Evolutionary conservation across 2,888 invertebrate species (phyloP), one percentile per base, ranked within the genome.

Genomic region (Blomia tropicalis): DNA sequence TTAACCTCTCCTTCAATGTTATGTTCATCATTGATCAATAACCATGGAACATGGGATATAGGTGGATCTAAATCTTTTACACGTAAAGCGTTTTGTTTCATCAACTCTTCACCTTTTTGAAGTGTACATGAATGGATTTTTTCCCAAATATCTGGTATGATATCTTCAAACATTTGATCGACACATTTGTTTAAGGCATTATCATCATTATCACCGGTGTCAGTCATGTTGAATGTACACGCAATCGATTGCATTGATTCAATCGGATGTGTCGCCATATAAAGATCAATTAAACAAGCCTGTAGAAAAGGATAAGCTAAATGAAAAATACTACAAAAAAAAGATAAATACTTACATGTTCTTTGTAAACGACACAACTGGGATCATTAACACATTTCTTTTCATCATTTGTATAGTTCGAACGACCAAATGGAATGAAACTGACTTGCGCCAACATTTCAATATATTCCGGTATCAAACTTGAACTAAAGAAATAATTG

Each of bases 1-100:
- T 41, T 54, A 19, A 41, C 53, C 25, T 62, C 62, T 2, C 58
- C 36, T 1, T 56, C 62, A 23, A 27, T 23, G 14, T 27, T 32
- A 43, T 62, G 62, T 31, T 62, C 29, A 2, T 32, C 44, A 4
- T 62, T 41, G 1, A 62, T n/a, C 4, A 32, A 58, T 11, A 62
- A 19, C 62, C 62, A 62, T 23, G 62, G 62, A 43, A 58, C 58
- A 56, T 62, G 51, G n/a, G 1, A 17, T 2, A 62, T 30, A 29
- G 17, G n/a, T 22, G 62, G 58, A 19, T 32, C 32, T 1, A 61
- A 19, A 1, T n/a, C 1, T 25, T n/a, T 14, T 14, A 54, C 61
- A 4, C 14, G n/a, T 23, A 22, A 30, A 5, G 53, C 54, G n/a
- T 47, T 47, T 22, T 22, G 7, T 14, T 47, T 47, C 51, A 47